Base-by-base conservation (phyloP, 1,140 invertebrate genomes). In the Cephus cinctus region DNA sequence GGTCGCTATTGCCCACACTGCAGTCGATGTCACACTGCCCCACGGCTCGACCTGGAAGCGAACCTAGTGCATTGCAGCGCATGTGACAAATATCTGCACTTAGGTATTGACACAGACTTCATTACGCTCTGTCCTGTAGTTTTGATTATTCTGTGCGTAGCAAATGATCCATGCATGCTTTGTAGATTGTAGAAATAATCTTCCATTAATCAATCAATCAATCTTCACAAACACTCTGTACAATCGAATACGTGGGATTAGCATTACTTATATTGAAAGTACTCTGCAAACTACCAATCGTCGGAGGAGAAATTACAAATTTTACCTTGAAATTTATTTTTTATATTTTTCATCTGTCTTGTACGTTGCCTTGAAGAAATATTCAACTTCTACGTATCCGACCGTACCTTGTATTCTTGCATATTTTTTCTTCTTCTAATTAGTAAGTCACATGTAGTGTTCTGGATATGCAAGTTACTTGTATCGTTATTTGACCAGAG, bases 31-130 rank as follows among this genome's bases (percentile, higher is more conserved):
- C 77, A 78, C 69, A 74, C 66, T 59, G 62, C 65, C 47, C 67
- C 64, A 68, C 68, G 75, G 57, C 69, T 76, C 64, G 77, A 78
- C 64, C 67, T 74, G 65, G 76, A 78, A 67, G 56, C 65, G 56
- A 70, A 69, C 65, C 72, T 79, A 63, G 66, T 78, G 49, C 75
- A 78, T 72, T 80, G 78, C 65, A 69, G 74, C 67, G 70, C 69
- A 68, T 80, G 77, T 69, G 77, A 78, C 67, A 80, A 78, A 69
- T 78, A 78, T 72, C 73, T 79, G 63, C 78, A 79, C 65, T 71
- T 75, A 77, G 77, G 78, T 80, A 78, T 59, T 68, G 55, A 67
- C 53, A 70, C 59, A 27, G 25, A 8, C 6, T 27, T 27, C 25
- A 27, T 27, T 27, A 27, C 6, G 25, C 25, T 27, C 25, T n/a